Evolutionary conservation across 1,140 invertebrate genomes (phyloP), one percentile per base, ranked within the genome.

Genomic region (Drosophila willistoni): DNA sequence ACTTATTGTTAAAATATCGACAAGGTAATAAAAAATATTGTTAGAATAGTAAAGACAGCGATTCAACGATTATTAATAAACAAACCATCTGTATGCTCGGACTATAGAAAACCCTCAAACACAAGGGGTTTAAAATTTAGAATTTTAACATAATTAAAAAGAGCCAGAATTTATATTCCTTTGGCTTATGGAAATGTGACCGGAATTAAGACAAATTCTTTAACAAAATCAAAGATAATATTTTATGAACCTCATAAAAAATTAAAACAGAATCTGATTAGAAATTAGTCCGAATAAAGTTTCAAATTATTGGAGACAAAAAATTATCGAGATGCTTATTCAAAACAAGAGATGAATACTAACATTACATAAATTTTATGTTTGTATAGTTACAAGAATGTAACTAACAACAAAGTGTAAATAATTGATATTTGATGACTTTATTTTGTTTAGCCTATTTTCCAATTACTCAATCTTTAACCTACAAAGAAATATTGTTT

Each of bases 391-490:
- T 29, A 29, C 0, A 7, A 29, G 5, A 29, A 7, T 29, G n/a
- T n/a, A n/a, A n/a, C n/a, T n/a, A n/a, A 1, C 29, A 29, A 7
- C 25, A 29, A 6, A 29, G 25, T 29, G 6, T 7, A 14, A 44
- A 44, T 14, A 14, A 44, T 14, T 44, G n/a, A 44, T 44, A 5
- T 44, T 44, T 17, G 14, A 44, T 47, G 14, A 2, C 14, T 19
- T 47, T 47, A 17, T 19, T 47, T 51, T 51, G 9, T 51, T 51
- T 12, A 22, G 44, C 9, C 36, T 19, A 59, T 36, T 59, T 59
- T 36, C 56, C 56, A 59, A 59, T 39, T 59, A 36, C 33, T 59
- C 25, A 36, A 39, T 36, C 34, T 36, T 56, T 51, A 34, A 51
- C 25, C n/a, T 54, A 65, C 13, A 51, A 51, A 57, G 60, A 34